These are phyloP conservation scores for Coracopsis vasa DNA, from an alignment of 2,113 vertebrate genomes.

Conservation along the genomic window DNA sequence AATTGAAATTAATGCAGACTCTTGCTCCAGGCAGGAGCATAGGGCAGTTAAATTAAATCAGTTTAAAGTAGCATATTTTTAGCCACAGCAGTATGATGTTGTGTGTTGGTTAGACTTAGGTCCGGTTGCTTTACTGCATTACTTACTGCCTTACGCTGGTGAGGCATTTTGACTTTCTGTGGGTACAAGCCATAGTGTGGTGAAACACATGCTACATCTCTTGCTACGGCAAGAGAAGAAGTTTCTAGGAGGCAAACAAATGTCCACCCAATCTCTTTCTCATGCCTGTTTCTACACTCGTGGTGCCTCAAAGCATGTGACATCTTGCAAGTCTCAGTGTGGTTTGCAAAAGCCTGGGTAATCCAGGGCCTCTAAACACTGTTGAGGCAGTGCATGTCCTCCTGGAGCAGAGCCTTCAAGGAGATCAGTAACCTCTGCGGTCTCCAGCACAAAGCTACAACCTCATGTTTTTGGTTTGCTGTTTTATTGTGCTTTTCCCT, in stretches of 20 bases:
- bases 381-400: fast-evolving
- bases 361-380: not conserved
- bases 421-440: not conserved
- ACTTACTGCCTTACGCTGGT: not conserved
- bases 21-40: not conserved
- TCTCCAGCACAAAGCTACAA: not conserved
- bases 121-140: not conserved
- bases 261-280: not conserved
- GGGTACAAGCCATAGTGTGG: not conserved
- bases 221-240: not conserved
- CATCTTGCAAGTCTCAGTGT: not conserved
- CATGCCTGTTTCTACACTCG: not conserved
- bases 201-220: not conserved
- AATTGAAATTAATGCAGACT: slow-evolving; percentile 25
- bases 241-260: not conserved
- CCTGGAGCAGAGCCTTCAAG: not conserved
- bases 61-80: not conserved
- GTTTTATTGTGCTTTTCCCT: not conserved
- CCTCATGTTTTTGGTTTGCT: not conserved
- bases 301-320: not conserved
- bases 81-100: not conserved
- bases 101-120: not conserved
- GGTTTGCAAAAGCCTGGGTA: not conserved
- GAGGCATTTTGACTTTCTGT: not conserved
- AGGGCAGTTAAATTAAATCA: slow-evolving; percentile 26